These are phyloP conservation scores for Corythaeola cristata DNA, from an alignment of 2,113 vertebrate species.

Conservation along the genomic window DNA sequence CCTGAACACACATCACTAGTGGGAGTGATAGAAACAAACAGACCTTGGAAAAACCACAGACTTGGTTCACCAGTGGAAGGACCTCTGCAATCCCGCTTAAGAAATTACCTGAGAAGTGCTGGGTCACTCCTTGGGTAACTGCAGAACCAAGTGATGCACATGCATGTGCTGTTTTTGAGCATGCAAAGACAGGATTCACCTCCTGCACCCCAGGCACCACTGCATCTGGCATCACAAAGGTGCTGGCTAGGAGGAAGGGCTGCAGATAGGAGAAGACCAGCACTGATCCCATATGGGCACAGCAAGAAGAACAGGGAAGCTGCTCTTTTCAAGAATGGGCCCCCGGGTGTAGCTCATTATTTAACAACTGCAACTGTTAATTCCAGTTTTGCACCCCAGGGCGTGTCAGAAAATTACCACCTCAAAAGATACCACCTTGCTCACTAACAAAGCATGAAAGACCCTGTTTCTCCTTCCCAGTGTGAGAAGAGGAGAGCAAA, in stretches of 20 bases:
- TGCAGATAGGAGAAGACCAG: not conserved
- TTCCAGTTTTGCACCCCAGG: not conserved
- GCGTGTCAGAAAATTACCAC: not conserved
- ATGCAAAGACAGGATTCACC: fast-evolving
- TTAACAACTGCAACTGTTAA: not conserved
- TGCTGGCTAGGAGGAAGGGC: not conserved
- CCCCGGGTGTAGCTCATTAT: not conserved
- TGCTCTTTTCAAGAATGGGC: not conserved
- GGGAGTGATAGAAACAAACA: not conserved
- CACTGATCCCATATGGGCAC: fast-evolving
- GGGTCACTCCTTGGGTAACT: not conserved
- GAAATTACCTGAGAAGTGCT: not conserved
- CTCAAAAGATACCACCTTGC: not conserved
- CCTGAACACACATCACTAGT: not conserved
- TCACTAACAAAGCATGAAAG: not conserved
- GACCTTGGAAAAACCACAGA: not conserved
- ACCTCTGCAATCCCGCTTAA: not conserved
- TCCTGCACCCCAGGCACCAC: not conserved
- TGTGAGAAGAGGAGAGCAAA: not conserved
- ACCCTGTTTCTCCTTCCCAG: not conserved
- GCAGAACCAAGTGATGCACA: not conserved
- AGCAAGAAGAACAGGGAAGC: not conserved
- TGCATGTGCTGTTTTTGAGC: not conserved
- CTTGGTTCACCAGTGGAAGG: not conserved
- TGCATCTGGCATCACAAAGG: not conserved